Evolutionary conservation across 2,888 invertebrate species (phyloP).

Genomic region (Eudemis profundana): DNA sequence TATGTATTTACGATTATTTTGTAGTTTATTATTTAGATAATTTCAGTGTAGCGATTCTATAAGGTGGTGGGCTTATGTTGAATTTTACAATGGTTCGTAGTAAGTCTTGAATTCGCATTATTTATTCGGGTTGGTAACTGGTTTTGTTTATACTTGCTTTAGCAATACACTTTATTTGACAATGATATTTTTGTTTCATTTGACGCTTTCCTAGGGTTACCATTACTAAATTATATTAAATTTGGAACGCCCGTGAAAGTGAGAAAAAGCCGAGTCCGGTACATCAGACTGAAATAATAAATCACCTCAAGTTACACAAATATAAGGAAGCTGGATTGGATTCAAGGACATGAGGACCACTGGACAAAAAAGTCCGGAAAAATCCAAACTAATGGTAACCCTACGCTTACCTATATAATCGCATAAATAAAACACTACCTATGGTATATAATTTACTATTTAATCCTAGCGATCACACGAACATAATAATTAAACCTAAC

Average conservation of each 20-base stretch:
- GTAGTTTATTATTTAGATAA: conserved; percentile 17
- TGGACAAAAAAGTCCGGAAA: neutral
- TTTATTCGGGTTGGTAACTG: conserved; percentile 37
- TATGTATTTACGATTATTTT: conserved; percentile 25
- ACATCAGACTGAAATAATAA: no score
- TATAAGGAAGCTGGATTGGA: no score
- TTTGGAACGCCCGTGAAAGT: no score
- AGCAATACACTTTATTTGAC: conserved; percentile 47
- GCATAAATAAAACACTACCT: conserved; percentile 46
- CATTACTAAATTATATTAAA: neutral
- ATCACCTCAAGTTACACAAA: no score
- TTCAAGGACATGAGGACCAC: no score
- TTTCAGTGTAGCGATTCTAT: conserved; percentile 5
- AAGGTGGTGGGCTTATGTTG: conserved; percentile 32
- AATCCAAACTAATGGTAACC: neutral
- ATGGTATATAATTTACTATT: conserved; percentile 53
- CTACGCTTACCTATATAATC: conserved; percentile 20
- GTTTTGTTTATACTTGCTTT: conserved; percentile 45
- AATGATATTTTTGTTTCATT: conserved; percentile 35
- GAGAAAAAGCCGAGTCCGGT: no score
- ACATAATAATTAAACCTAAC: conserved; percentile 63
- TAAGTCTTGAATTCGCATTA: conserved; percentile 32
- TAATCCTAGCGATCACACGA: conserved; percentile 68
- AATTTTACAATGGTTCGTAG: conserved; percentile 27
- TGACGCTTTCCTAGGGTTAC: conserved; percentile 14